Base-by-base conservation (phyloP, 2,888 invertebrate species). In the Cetonia aurata region DNA sequence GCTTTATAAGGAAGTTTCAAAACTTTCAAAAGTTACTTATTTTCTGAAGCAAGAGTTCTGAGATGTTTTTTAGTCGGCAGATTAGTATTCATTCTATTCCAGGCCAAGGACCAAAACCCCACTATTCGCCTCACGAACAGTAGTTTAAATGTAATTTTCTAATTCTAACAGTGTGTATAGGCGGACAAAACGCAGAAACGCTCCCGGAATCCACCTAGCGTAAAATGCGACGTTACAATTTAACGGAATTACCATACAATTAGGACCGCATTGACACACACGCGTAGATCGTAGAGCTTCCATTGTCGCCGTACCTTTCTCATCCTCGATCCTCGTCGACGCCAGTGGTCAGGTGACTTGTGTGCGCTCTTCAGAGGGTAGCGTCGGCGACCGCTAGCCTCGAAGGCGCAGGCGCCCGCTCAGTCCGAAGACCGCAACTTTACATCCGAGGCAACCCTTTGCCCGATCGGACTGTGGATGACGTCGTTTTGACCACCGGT, bases 401-500 rank as follows among this genome's bases (percentile, higher is more conserved):
- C 25, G 6, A 65, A 8, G 12, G 60, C 60, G 60, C 60, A 66
- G 71, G 75, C 76, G 75, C 77, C 73, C 68, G 70, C 73, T 68
- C 59, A 66, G 55, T 71, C 66, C 66, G 69, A 59, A 71, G 75
- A 79, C 79, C 79, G 75, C 79, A 78, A 78, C 77, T 79, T 80
- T 79, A 78, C 77, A 79, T 79, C 76, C 76, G 78, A 79, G 78
- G 79, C 79, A 79, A 76, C 77, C 78, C 76, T 77, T 74, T 69
- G 73, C 71, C 48, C 60, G 19, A 15, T 72, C 71, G 74, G 78
- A 76, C 75, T 72, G 77, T 73, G 71, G 72, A 70, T 41, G 71
- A 73, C 72, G 31, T 46, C 31, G 9, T 12, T 31, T 31, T 60
- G 60, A 60, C 60, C 60, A 60, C 10, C 60, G 60, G 56, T 50